phyloP scores from a whole-genome alignment of 2,113 vertebrate genomes.

The Columba livia region DNA sequence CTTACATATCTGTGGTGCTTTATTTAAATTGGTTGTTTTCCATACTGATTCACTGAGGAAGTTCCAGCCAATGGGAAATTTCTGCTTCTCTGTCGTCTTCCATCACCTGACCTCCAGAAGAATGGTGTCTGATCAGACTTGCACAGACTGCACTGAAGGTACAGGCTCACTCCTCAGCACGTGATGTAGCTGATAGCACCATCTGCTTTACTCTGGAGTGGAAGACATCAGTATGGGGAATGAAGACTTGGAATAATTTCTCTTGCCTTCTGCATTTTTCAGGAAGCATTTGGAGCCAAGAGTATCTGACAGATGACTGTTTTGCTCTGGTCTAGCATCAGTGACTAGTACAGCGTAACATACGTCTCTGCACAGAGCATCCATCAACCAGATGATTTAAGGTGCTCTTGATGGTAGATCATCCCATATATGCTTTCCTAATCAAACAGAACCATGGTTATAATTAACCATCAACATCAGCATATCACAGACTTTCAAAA shows the following conservation, averaged over 20 bases:
- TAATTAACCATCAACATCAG: not conserved
- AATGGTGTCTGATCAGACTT: not conserved
- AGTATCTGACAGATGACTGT: not conserved
- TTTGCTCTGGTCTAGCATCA: not conserved
- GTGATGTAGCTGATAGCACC: not conserved
- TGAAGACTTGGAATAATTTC: not conserved
- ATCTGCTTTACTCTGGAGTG: not conserved
- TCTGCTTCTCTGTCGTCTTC: not conserved
- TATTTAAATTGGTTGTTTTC: not conserved
- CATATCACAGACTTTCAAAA: not conserved
- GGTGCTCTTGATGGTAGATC: not conserved
- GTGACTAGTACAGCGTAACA: not conserved
- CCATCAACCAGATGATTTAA: not conserved
- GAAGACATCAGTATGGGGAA: not conserved
- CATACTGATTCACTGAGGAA: not conserved
- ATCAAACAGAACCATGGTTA: not conserved
- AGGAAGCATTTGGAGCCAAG: constrained; percentile 41
- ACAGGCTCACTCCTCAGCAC: not conserved
- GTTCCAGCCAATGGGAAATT: not conserved
- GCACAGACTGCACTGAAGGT: not conserved
- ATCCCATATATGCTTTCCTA: not conserved
- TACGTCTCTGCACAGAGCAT: not conserved
- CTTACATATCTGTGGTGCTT: not conserved
- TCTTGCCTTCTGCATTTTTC: not conserved
- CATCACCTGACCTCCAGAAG: not conserved